Base-by-base conservation (phyloP, 1,140 invertebrate species). In the Metopolophium dirhodum region DNA sequence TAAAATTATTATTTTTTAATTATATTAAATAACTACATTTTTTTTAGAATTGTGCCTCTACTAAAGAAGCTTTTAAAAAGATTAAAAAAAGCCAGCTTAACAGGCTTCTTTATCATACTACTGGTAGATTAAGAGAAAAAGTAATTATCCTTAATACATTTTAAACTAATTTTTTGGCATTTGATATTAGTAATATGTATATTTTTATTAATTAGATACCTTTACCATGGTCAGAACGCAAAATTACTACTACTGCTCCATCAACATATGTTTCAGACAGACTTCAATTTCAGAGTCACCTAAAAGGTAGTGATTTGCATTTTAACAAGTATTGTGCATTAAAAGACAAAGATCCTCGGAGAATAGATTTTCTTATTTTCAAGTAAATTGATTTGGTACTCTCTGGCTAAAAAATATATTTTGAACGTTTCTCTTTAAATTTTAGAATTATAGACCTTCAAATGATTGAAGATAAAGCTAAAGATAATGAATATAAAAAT, bases 21-120 rank as follows among this genome's bases (percentile, higher is more conserved):
- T n/a, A n/a, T n/a, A n/a, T n/a, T n/a, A n/a, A n/a, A n/a, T n/a
- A n/a, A n/a, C n/a, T n/a, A n/a, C n/a, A n/a, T n/a, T n/a, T n/a
- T n/a, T n/a, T n/a, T n/a, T n/a, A n/a, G n/a, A n/a, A n/a, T n/a
- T n/a, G n/a, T n/a, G n/a, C n/a, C n/a, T n/a, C n/a, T n/a, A n/a
- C n/a, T n/a, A n/a, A n/a, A n/a, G n/a, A n/a, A n/a, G n/a, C 95
- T 93, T 95, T 95, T 93, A 95, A 95, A 18, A 95, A 96, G 94
- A 95, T 96, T 20, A 96, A 96, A 93, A 95, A 95, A 93, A 95
- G 95, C 94, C 95, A 96, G 94, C 94, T 96, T 91, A 96, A 96
- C 94, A 95, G 95, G 41, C 94, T 96, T 0, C 94, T 96, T 20
- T 95, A 95, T 93, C 96, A 96, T 94, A 96, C 96, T 22, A 95